Evolutionary conservation across 92 coral and sea anemone species (phyloP), one percentile per base, ranked within the genome.

Genomic region (Bergia puertoricense): DNA sequence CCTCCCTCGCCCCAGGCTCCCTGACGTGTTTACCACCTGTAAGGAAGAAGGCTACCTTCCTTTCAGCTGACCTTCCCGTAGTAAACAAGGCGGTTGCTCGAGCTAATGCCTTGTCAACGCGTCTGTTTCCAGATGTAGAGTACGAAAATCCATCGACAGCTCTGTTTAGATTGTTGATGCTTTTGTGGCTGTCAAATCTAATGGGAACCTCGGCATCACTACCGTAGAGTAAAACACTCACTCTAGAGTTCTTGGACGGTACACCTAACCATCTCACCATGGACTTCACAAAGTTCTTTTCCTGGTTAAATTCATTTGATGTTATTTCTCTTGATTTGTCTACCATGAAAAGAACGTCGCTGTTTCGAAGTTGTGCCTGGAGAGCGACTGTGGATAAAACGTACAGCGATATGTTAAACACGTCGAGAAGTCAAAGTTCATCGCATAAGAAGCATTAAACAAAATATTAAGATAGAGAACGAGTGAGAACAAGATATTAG

Each of bases 201-300:
- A 91, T 88, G 39, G 80, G 74, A 39, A 88, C 88, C 36, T 59
- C 69, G 5, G 88, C 85, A 13, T 87, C 75, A 73, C 36, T 82
- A 41, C 93, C 89, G 79, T 87, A 91, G 72, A 86, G 90, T 62
- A 91, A 81, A 20, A 91, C 90, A 81, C 88, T 88, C 1, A 91
- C 93, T 48, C 77, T 86, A 23, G 79, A 81, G 56, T 81, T 88
- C 43, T 85, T 76, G 38, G 80, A 86, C 43, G 90, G 89, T 65
- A 91, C 68, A 76, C 78, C 80, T 15, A 88, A 43, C 43, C 86
- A 81, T 75, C 69, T 76, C 36, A 77, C 81, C 75, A 86, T 78
- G 38, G 93, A 87, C 20, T 75, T 91, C 8, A 91, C 90, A 42
- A 91, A 91, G 54, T 74, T 82, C 77, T 91, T 91, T 30, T 86